Percentiles rank a stretch among this genome's conserved stretches.
Evolutionary conservation across 1,140 invertebrate species (phyloP).

Genomic region (Trichomalopsis sarcophagae): DNA sequence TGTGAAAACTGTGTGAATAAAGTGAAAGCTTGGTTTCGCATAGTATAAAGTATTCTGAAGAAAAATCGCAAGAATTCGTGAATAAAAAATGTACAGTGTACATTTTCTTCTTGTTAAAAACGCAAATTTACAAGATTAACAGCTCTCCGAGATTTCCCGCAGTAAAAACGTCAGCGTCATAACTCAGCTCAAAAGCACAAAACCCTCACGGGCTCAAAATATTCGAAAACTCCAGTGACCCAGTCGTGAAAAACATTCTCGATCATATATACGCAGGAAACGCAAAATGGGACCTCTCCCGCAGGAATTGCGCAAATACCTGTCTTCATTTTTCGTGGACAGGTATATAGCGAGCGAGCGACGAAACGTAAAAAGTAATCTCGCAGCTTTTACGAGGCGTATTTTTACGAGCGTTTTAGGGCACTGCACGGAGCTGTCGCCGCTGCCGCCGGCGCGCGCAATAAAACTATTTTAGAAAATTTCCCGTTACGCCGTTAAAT

Average conservation of each 20-base stretch:
- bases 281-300: not conserved
- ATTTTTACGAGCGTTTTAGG: conserved; percentile 48
- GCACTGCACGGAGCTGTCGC: not conserved
- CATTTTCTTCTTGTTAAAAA: too few relatives aligned
- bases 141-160: too few relatives aligned
- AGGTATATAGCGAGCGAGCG: conserved; percentile 19
- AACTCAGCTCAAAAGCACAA: too few relatives aligned
- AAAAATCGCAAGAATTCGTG: too few relatives aligned
- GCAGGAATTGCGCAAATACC: conserved; percentile 27
- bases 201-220: not conserved
- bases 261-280: conserved; percentile 1
- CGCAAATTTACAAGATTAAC: too few relatives aligned
- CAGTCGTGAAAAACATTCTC: not conserved
- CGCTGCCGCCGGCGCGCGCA: conserved; percentile 30
- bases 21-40: too few relatives aligned
- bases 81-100: too few relatives aligned
- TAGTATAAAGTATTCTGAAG: too few relatives aligned
- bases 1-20: not conserved
- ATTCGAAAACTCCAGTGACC: not conserved
- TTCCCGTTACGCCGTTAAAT: conserved; percentile 31
- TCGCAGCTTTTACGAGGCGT: conserved; percentile 39
- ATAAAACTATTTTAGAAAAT: conserved; percentile 50
- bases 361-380: conserved; percentile 51
- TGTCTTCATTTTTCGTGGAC: conserved; percentile 47
- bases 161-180: too few relatives aligned